Percentiles rank a stretch among this genome's conserved stretches.
Evolutionary conservation across 1,140 invertebrate genomes (phyloP).

Genomic region (Sycophila sp.): DNA sequence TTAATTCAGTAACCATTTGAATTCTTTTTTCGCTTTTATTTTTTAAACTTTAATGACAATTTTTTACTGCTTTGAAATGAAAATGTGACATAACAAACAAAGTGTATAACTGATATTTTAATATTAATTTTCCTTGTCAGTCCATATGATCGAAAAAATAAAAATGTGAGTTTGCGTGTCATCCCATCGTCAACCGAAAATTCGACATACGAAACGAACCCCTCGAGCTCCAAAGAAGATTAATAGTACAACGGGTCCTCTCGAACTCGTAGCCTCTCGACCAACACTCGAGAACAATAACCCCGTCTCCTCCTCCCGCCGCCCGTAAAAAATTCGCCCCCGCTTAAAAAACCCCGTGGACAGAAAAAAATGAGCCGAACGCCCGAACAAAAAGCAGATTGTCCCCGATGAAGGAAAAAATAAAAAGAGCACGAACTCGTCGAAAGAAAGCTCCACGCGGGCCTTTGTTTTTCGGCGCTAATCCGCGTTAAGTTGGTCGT

Average conservation of each 20-base stretch:
- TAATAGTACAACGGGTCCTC: conserved; percentile 11
- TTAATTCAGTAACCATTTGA: too few relatives aligned
- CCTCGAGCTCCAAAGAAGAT: conserved; percentile 7
- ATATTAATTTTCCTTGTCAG: too few relatives aligned
- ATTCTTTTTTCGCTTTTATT: too few relatives aligned
- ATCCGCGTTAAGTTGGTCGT: conserved; percentile 23
- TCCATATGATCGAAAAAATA: too few relatives aligned
- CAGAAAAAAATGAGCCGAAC: not conserved
- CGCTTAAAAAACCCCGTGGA: too few relatives aligned
- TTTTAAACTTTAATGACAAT: too few relatives aligned
- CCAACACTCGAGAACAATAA: conserved; percentile 31
- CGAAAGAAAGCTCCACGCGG: conserved; percentile 7
- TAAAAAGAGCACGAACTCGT: not conserved
- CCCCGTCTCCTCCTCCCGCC: too few relatives aligned
- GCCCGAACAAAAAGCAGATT: not conserved
- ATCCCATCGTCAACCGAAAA: conserved; percentile 10
- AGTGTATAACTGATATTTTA: too few relatives aligned
- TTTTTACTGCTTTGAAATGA: too few relatives aligned
- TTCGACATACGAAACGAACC: not conserved
- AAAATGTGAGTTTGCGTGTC: too few relatives aligned
- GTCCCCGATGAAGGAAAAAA: not conserved
- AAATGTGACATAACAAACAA: too few relatives aligned
- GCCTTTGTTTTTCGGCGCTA: conserved; percentile 23
- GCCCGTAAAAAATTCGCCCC: too few relatives aligned
- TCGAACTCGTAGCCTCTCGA: not conserved